Conservation (phyloP, 2,797 vertebrate species). For the Onychomys torridus region DNA sequence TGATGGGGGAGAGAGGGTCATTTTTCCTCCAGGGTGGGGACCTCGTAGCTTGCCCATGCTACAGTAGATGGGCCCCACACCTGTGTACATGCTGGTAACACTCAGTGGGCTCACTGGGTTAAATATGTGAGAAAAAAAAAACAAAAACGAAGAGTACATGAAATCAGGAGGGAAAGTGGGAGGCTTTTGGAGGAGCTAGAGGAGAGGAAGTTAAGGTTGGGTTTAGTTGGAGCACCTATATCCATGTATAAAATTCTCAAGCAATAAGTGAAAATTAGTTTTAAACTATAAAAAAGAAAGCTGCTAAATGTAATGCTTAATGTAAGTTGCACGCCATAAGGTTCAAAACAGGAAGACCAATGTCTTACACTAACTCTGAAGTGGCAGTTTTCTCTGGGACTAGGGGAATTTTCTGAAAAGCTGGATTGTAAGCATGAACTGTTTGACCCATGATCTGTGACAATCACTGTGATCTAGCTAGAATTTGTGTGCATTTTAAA, state of each 20-base stretch:
- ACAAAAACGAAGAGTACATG: background rate
- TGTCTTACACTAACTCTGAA: background rate
- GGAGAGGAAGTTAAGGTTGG: background rate
- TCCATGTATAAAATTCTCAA: background rate
- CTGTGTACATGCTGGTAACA: background rate
- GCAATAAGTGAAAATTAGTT: background rate
- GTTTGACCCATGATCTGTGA: background rate
- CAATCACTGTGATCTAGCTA: background rate
- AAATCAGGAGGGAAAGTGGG: background rate
- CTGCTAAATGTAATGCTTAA: background rate
- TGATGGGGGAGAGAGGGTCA: too few relatives aligned
- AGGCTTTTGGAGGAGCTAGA: background rate
- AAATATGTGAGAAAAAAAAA: accelerated
- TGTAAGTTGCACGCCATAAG: background rate
- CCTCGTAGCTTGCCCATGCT: background rate
- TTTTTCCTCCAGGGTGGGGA: background rate
- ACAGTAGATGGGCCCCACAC: background rate
- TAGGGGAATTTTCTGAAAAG: background rate
- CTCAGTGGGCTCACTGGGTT: background rate
- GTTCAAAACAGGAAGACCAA: background rate
- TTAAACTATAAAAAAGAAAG: background rate
- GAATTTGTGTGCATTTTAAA: background rate
- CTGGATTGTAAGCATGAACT: background rate
- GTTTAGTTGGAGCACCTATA: background rate
- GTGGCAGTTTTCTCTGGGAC: background rate